These are phyloP conservation scores for Asobara japonica DNA, from an alignment of 1,140 invertebrate species.

Conservation along the genomic window DNA sequence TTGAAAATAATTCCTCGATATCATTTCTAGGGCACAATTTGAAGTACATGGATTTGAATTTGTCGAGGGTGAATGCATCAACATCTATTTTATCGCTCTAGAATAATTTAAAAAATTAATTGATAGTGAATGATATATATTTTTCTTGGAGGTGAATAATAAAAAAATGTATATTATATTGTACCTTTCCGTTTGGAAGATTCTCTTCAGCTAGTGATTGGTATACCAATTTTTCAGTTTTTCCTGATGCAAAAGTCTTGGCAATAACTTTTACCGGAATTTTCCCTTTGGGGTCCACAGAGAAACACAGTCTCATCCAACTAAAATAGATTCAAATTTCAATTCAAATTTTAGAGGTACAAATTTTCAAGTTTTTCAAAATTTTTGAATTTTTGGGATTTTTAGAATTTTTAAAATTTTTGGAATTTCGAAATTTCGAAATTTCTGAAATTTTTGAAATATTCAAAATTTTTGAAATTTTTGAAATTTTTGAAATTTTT, in stretches of 20 bases:
- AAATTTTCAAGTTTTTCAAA: no score
- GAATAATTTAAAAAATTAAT: constrained; percentile 36
- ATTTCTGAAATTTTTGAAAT: no score
- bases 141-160: neutral
- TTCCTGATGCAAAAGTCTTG: constrained; percentile 96
- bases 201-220: constrained; percentile 95
- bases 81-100: constrained; percentile 93
- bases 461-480: no score
- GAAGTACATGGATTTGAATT: constrained; percentile 97
- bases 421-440: no score
- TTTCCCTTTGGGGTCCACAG: constrained; percentile 93
- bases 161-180: constrained; percentile 20
- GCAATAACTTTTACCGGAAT: constrained; percentile 97
- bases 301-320: constrained; percentile 96
- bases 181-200: constrained; percentile 90
- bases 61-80: constrained; percentile 96
- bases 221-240: constrained; percentile 97
- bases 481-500: no score
- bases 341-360: constrained; percentile 28
- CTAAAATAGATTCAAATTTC: constrained; percentile 64
- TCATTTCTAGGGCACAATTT: constrained; percentile 99
- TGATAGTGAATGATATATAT: neutral
- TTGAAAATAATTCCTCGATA: constrained; percentile 96
- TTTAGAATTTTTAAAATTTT: no score
- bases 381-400: no score